These are phyloP conservation scores for Thysanoteuthis rhombus DNA, from an alignment of 2,888 invertebrate species.

Conservation along the genomic window DNA sequence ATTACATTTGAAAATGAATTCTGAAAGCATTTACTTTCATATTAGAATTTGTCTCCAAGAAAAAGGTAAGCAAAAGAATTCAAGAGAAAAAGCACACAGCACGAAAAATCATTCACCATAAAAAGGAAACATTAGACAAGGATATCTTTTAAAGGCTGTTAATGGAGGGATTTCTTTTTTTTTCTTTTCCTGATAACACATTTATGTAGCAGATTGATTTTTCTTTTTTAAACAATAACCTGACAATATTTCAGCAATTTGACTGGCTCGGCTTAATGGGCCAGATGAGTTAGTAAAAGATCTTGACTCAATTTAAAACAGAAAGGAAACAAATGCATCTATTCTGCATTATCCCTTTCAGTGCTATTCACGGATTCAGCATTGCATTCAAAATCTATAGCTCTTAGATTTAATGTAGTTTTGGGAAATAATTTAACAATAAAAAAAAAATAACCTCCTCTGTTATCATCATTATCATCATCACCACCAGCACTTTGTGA, in stretches of 20 bases:
- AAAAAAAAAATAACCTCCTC: not conserved
- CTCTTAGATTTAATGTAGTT: not conserved
- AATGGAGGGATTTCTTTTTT: not conserved
- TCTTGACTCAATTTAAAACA: constrained; percentile 12
- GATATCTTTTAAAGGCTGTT: constrained; percentile 12
- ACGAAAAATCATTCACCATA: not conserved
- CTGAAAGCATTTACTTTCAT: not conserved
- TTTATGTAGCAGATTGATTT: not conserved
- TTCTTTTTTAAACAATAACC: constrained; percentile 12
- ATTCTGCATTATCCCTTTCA: constrained; percentile 12
- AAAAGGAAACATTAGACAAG: not conserved
- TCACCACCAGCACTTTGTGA: no score
- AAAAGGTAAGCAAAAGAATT: not conserved
- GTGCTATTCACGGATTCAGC: not conserved
- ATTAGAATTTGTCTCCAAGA: constrained; percentile 12
- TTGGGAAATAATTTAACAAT: not conserved
- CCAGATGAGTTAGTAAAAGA: not conserved
- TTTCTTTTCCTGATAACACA: not conserved
- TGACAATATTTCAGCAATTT: not conserved
- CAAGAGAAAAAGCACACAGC: not conserved
- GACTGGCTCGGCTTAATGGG: constrained; percentile 1
- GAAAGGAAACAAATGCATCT: constrained; percentile 12
- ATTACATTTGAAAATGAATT: constrained; percentile 12
- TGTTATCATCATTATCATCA: no score
- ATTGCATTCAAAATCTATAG: not conserved